Evolutionary conservation across 1,140 invertebrate genomes (phyloP).

Genomic region (Philotrypesis tridentata): DNA sequence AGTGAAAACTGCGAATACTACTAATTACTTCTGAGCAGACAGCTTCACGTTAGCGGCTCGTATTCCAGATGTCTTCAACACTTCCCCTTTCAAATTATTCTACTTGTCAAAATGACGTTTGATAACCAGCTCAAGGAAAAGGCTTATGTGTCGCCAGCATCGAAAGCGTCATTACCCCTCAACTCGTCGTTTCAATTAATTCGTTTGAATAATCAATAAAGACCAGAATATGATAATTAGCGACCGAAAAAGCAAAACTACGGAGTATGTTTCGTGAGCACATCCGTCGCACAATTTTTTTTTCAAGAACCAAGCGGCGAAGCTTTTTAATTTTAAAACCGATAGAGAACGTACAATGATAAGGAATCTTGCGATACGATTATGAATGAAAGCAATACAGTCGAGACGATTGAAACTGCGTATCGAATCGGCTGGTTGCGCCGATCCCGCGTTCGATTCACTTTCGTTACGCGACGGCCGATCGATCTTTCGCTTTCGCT

Average conservation of each 20-base stretch:
- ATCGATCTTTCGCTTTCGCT: conserved; percentile 29
- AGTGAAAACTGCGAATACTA: no score
- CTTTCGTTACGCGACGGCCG: conserved; percentile 4
- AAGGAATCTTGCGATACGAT: background rate
- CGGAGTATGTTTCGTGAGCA: background rate
- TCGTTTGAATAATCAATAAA: background rate
- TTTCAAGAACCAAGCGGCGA: no score
- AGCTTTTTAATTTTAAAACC: no score
- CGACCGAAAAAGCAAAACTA: background rate
- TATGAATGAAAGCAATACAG: background rate
- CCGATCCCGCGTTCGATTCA: background rate
- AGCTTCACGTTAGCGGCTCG: no score
- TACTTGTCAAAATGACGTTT: background rate
- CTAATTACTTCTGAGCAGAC: no score
- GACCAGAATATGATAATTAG: background rate
- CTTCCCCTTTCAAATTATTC: background rate
- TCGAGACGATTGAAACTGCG: conserved; percentile 13
- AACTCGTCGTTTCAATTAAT: background rate
- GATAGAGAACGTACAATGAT: no score
- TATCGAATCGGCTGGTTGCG: background rate
- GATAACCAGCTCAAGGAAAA: background rate
- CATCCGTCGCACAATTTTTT: no score
- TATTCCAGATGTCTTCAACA: background rate
- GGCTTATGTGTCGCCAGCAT: background rate
- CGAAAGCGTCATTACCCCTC: background rate